Evolutionary conservation across 2,797 vertebrate species (phyloP).

Genomic region (Clarias laeviceps): DNA sequence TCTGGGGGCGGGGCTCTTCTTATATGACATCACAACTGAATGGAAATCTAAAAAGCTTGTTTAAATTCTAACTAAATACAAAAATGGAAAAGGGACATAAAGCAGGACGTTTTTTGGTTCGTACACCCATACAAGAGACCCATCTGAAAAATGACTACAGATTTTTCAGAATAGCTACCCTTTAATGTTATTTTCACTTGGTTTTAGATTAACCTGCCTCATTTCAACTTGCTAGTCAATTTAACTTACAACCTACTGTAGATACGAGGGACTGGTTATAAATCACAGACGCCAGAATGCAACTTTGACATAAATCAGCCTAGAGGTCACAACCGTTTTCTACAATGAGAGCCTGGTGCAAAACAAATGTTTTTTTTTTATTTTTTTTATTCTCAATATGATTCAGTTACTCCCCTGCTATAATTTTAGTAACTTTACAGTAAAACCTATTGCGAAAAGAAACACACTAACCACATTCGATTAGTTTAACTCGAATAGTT

Average conservation of each 20-base stretch:
- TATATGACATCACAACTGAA: too few species aligned
- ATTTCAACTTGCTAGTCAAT: background rate
- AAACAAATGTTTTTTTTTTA: background rate
- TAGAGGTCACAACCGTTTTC: background rate
- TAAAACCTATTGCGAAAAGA: background rate
- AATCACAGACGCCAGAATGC: background rate
- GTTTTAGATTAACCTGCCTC: background rate
- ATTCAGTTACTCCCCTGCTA: background rate
- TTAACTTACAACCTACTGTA: background rate
- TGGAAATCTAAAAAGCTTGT: too few species aligned
- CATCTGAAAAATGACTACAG: too few species aligned
- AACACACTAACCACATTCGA: background rate
- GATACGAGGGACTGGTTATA: background rate
- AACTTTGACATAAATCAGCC: background rate
- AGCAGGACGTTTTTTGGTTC: too few species aligned
- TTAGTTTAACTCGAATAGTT: too few species aligned
- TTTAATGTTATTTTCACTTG: background rate
- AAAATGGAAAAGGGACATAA: too few species aligned
- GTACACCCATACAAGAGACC: too few species aligned
- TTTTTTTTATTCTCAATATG: too few species aligned
- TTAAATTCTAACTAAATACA: too few species aligned
- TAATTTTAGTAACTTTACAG: background rate
- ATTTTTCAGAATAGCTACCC: too few species aligned
- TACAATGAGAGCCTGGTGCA: background rate
- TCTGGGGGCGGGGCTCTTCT: too few species aligned